Evolutionary conservation across 2,888 invertebrate genomes (phyloP).

Genomic region (Drosophila fulvimacula): DNA sequence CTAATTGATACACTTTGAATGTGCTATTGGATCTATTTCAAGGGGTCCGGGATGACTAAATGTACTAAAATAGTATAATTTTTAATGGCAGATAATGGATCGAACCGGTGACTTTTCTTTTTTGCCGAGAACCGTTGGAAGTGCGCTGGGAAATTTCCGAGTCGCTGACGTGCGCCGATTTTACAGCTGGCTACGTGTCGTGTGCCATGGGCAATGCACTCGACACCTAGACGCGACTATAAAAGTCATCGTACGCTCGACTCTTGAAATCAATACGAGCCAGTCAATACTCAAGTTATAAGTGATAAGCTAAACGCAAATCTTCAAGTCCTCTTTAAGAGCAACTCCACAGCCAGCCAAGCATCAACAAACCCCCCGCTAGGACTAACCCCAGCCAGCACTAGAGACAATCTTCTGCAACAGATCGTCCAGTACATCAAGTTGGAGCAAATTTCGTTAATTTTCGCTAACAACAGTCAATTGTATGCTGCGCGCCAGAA

Average conservation of each 20-base stretch:
- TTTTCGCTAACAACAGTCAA: not conserved
- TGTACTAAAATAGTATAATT: conserved; percentile 53
- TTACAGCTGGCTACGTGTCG: conserved; percentile 38
- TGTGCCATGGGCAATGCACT: conserved; percentile 54
- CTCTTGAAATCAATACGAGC: conserved; percentile 34
- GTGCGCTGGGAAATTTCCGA: conserved; percentile 61
- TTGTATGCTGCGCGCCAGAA: conserved; percentile 12
- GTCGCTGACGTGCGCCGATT: conserved; percentile 30
- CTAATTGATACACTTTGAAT: conserved; percentile 31
- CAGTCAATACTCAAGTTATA: not conserved
- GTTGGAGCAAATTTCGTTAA: conserved; percentile 40
- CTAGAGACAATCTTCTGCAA: not conserved
- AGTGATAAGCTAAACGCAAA: conserved; percentile 2
- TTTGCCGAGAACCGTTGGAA: conserved; percentile 26
- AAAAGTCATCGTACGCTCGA: conserved; percentile 39
- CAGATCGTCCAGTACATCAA: conserved; percentile 9
- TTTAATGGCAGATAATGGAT: conserved; percentile 23
- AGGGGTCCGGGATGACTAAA: conserved; percentile 14
- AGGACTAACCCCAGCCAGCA: not conserved
- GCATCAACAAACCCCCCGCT: not conserved
- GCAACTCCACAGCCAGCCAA: conserved; percentile 3
- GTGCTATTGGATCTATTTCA: conserved; percentile 33
- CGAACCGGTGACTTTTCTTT: conserved; percentile 56
- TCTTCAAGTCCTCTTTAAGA: not conserved
- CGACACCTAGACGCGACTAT: conserved; percentile 41